Conservation (phyloP, 92 coral and sea anemone genomes). For the Epizoanthus rinbou region DNA sequence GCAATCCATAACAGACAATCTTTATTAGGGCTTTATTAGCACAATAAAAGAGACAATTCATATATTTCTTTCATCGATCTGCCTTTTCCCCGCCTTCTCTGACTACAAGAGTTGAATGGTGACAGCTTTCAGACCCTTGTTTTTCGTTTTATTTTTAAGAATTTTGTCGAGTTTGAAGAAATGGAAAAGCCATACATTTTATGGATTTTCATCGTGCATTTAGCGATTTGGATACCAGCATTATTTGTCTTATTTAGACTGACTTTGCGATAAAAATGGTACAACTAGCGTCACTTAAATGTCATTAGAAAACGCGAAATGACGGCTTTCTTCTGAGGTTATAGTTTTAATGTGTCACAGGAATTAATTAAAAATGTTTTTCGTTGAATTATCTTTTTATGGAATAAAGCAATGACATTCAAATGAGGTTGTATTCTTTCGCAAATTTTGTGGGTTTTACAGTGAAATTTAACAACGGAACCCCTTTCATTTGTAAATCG, state of each 20-base stretch:
- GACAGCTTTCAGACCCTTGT: too few relatives aligned
- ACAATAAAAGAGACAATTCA: too few relatives aligned
- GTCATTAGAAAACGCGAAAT: background rate
- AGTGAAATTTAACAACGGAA: background rate
- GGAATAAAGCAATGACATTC: conserved; percentile 8
- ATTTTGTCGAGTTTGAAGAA: too few relatives aligned
- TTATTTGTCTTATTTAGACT: background rate
- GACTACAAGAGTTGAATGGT: too few relatives aligned
- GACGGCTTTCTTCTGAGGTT: conserved; percentile 1
- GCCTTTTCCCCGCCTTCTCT: too few relatives aligned
- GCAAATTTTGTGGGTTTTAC: background rate
- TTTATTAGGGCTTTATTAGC: too few relatives aligned
- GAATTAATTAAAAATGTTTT: background rate
- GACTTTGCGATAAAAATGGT: background rate
- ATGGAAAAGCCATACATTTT: background rate
- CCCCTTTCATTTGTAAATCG: conserved; percentile 10
- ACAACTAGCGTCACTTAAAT: background rate
- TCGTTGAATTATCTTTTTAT: conserved; percentile 7
- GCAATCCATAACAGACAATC: too few relatives aligned
- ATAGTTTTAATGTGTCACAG: background rate
- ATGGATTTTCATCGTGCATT: background rate
- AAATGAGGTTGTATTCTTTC: background rate
- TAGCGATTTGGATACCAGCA: background rate
- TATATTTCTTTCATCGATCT: too few relatives aligned
- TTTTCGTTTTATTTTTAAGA: too few relatives aligned